These are phyloP conservation scores for Danio choprae DNA, from an alignment of 2,797 vertebrate genomes.

Conservation along the genomic window DNA sequence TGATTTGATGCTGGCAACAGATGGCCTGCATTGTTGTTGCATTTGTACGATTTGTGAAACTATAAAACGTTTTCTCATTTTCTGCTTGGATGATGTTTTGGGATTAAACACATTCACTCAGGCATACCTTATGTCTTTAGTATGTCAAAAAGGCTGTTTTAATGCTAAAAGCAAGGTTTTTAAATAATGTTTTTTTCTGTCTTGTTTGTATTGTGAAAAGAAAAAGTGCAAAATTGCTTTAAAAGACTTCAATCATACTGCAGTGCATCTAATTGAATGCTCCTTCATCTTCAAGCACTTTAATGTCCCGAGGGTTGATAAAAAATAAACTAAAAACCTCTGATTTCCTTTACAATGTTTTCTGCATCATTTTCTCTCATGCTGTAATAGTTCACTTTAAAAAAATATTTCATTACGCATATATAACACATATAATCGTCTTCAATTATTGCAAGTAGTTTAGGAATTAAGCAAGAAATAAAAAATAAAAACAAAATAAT, in stretches of 20 bases:
- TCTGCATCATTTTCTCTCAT: constrained; percentile 2
- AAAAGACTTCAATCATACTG: not conserved
- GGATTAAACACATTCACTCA: constrained; percentile 13
- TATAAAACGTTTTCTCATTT: constrained; percentile 45
- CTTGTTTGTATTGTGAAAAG: not conserved
- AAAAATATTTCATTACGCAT: too few species aligned
- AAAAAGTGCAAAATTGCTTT: not conserved
- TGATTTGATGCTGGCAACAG: constrained; percentile 74
- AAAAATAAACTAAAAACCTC: too few species aligned
- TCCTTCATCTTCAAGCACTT: constrained; percentile 17
- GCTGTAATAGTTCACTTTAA: not conserved
- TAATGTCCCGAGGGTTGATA: not conserved
- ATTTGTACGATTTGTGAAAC: constrained; percentile 60
- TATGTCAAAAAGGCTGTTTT: not conserved
- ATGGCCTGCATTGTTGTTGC: constrained; percentile 72
- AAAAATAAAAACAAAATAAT: too few species aligned
- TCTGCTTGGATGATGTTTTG: constrained; percentile 28
- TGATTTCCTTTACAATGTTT: not conserved
- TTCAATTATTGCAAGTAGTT: too few species aligned
- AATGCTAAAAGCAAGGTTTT: constrained; percentile 4
- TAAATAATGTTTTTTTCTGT: not conserved
- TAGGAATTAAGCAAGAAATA: too few species aligned
- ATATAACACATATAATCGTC: too few species aligned
- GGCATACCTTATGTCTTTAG: constrained; percentile 23
- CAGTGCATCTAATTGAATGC: not conserved